Evolutionary conservation across 2,113 vertebrate genomes (phyloP), one percentile per base, ranked within the genome.

Genomic region (Anoplopoma fimbria): DNA sequence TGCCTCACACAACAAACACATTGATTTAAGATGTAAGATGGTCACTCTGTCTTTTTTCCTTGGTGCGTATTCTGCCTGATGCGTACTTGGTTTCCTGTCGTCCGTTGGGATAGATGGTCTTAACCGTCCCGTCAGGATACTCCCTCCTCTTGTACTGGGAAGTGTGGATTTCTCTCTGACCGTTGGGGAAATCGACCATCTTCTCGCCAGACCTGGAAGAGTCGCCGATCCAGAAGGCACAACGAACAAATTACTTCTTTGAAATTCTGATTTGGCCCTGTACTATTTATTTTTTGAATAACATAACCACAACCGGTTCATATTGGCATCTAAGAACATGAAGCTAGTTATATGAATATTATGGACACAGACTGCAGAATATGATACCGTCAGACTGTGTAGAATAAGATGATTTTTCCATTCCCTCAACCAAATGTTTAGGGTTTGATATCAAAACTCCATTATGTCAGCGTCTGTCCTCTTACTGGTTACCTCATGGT

Each of bases 161-260:
- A 0, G 94, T 95, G 63, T 95, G 95, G 81, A 94, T 85, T 79
- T 96, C 96, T 31, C 81, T 95, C 77, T 96, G 94, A 12, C 96
- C 95, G 0, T 93, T 94, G 71, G 84, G 92, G 89, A 97, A 94
- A 21, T 91, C 25, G 6, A 96, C 89, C 10, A 53, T 89, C 90
- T 95, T 96, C 84, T 95, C 89, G 13, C 96, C 94, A 0, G 91
- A 95, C 87, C 95, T 97, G 89, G 53, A 67, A 51, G 53, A 86
- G 42, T 42, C 2, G 8, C 45, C 9, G n/a, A 60, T 38, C 38
- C 71, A 61, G 36, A 47, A 13, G 4, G 27, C 10, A 15, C 29
- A 33, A 6, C 17, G 3, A 33, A 60, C 6, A 25, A 38, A 6
- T 36, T 1, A 17, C 31, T 15, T 53, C 12, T 42, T 17, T 25